Evolutionary conservation across 2,797 vertebrate species (phyloP).

Genomic region (Heliangelus exortis): DNA sequence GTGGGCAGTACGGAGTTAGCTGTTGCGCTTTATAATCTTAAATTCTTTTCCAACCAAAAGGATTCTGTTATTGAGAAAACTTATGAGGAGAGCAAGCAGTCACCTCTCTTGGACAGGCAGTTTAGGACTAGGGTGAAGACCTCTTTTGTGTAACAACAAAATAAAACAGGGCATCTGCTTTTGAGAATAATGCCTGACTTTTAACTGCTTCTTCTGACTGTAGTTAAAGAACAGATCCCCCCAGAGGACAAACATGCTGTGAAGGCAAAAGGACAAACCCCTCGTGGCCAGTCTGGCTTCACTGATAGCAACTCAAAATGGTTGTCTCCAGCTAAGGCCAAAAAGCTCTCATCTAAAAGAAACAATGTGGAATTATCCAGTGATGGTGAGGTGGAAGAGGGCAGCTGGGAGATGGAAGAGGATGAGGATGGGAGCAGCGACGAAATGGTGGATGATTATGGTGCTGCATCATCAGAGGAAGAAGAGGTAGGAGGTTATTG

Average conservation of each 20-base stretch:
- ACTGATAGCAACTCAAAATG: constrained; percentile 76
- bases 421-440: constrained; percentile 69
- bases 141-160: not conserved
- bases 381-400: constrained; percentile 50
- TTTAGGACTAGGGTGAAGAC: not conserved
- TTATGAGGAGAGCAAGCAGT: fast-evolving
- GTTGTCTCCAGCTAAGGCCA: constrained; percentile 80
- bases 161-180: not conserved
- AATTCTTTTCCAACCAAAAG: too few species aligned
- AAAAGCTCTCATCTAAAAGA: constrained; percentile 69
- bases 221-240: not conserved
- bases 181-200: not conserved
- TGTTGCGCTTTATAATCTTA: too few species aligned
- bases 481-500: constrained; percentile 68
- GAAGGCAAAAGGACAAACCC: not conserved
- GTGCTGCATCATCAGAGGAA: constrained; percentile 74
- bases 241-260: fast-evolving
- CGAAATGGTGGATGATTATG: constrained; percentile 79
- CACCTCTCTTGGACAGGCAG: not conserved
- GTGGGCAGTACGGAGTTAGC: too few species aligned
- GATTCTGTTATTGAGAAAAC: not conserved
- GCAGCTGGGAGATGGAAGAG: constrained; percentile 49
- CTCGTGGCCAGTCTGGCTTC: not conserved
- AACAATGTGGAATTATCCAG: constrained; percentile 55
- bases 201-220: fast-evolving